Evolutionary conservation across 2,888 invertebrate species (phyloP), one percentile per base, ranked within the genome.

Genomic region (Endotricha flammealis): DNA sequence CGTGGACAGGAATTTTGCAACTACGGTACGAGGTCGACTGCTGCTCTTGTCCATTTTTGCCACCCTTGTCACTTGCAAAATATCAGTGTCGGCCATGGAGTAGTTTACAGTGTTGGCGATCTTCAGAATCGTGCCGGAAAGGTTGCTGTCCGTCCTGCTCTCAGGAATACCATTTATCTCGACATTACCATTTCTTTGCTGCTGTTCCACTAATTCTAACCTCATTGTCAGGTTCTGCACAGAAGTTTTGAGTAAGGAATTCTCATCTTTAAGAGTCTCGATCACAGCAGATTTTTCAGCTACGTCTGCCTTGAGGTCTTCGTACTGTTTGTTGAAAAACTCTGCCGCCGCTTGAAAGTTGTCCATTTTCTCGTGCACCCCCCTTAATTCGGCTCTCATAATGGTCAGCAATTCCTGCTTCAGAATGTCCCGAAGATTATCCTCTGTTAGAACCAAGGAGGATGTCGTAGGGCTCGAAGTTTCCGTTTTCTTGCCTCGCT

Each of bases 1-100:
- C 3, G 39, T 42, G 29, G 32, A 45, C 1, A 38, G 41, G 1
- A 52, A 30, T 22, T 46, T 45, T 1, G 36, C 48, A 2, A 50
- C 24, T 1, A 46, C 39, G 4, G 46, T 34, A 5, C 46, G 42
- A 1, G 50, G 47, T 3, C 41, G 37, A 1, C 34, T 13, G n/a
- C 23, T 39, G 0, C 36, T 29, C 6, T 32, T 39, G 10, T 40
- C 35, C 9, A 47, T 12, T 36, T 48, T 49, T 0, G 48, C 46
- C 1, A 54, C 39, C 5, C 51, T 12, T 0, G 46, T 44, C 1
- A 38, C 36, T n/a, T n/a, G n/a, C 40, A 32, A 4, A 20, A 25
- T 25, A 9, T 25, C 25, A 10, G 25, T 25, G 6, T 25, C 25
- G 11, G 25, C 25, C 2, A 25, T 25, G 11, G 25, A 11, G 6